Base-by-base conservation (phyloP, 2,888 invertebrate genomes). In the Escarpia spicata region DNA sequence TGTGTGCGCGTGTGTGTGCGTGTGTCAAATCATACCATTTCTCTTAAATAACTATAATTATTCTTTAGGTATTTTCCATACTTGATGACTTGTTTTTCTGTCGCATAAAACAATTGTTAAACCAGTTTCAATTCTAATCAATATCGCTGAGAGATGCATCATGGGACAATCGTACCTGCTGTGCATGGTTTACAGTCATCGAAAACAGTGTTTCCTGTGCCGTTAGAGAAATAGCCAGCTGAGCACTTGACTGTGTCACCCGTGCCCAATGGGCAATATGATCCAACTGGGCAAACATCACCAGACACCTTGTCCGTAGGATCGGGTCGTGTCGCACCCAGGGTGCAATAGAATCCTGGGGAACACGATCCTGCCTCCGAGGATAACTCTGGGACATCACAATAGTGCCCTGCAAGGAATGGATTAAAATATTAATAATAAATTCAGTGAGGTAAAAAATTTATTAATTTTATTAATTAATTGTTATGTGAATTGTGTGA, bases 331-430 rank as follows among this genome's bases (percentile, higher is more conserved):
- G 93, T 93, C 1, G 96, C 95, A 6, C 94, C 95, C 12, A 93
- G 93, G 9, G 95, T 95, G 93, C 96, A 96, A 94, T 95, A 96
- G 93, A 95, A 95, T 1, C 96, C 96, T 19, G 95, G 95, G 44
- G 91, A 92, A 94, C 96, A 96, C 19, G 94, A 93, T 9, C 95
- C 96, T n/a, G 95, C 94, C 19, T 94, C 95, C 91, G 93, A 94
- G 89, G 94, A 93, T n/a, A 96, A 94, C 2, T 95, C 96, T 90
- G 93, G 93, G 89, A 92, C 92, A 8, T 94, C 94, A 94, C 96
- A 96, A 93, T 95, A 96, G 90, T 93, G 94, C 15, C 96, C 96
- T 96, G 93, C 4, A 90, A 92, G n/a, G 92, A n/a, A 58, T 26
- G n/a, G 75, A 26, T 3, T 75, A 3, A 75, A 6, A 26, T 75